phyloP scores from a whole-genome alignment of 2,797 vertebrate species.

The Neoniphon sammara region DNA sequence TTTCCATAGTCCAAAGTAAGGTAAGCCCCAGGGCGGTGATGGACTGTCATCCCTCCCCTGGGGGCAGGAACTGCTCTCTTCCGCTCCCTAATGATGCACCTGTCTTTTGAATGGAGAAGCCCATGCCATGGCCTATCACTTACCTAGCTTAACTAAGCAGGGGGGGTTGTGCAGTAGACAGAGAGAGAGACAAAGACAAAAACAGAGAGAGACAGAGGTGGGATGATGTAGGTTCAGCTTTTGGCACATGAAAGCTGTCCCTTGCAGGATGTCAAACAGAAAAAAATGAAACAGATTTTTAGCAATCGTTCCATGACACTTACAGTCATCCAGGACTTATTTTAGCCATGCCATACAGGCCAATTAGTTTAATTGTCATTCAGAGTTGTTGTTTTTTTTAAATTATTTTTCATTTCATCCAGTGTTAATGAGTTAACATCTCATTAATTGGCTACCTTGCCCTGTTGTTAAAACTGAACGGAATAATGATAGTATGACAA shows the following conservation, averaged over 20 bases:
- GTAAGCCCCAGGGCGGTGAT: slow-evolving; percentile 78
- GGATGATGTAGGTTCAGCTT: slow-evolving; percentile 53
- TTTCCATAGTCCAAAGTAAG: slow-evolving; percentile 82
- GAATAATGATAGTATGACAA: slow-evolving; percentile 13
- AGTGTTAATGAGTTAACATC: slow-evolving; percentile 40
- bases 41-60: slow-evolving; percentile 83
- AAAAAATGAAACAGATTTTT: slow-evolving; percentile 53
- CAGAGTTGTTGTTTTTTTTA: not conserved
- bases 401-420: slow-evolving; percentile 1
- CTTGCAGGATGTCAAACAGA: slow-evolving; percentile 57
- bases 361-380: slow-evolving; percentile 42
- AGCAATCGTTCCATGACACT: slow-evolving; percentile 29
- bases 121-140: slow-evolving; percentile 83
- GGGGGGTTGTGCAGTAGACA: slow-evolving; percentile 53
- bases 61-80: slow-evolving; percentile 79
- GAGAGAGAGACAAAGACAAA: slow-evolving; percentile 52
- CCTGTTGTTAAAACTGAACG: slow-evolving; percentile 2
- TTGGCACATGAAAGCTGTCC: slow-evolving; percentile 71
- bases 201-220: slow-evolving; percentile 65
- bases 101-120: slow-evolving; percentile 80
- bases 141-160: slow-evolving; percentile 78
- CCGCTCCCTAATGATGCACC: slow-evolving; percentile 84
- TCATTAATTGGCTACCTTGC: not conserved
- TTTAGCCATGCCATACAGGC: slow-evolving; percentile 21
- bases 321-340: slow-evolving; percentile 20